phyloP scores from a whole-genome alignment of 1,140 invertebrate species.

The Trichogramma pretiosum region DNA sequence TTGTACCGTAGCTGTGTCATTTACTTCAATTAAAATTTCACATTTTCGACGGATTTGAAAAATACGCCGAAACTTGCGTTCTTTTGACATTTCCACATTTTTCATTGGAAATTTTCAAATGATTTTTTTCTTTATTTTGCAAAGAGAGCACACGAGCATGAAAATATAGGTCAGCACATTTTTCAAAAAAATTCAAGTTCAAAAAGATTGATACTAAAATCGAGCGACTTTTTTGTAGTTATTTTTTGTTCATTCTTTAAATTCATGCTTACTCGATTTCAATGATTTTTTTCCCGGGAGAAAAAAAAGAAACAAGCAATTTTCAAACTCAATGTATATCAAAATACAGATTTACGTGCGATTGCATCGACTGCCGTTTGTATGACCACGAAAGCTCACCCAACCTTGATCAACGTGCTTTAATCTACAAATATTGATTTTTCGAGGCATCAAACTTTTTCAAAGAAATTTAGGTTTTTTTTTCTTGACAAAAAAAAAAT shows the following conservation, averaged over 20 bases:
- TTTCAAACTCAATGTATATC: slow-evolving; percentile 11
- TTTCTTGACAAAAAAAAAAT: not conserved
- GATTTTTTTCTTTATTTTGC: not conserved
- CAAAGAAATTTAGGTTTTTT: not conserved
- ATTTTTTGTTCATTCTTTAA: slow-evolving; percentile 1
- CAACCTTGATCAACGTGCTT: slow-evolving; percentile 12
- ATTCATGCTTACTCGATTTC: no score
- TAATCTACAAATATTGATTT: slow-evolving; percentile 14
- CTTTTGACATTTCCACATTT: no score
- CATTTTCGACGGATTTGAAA: no score
- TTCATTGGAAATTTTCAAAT: no score
- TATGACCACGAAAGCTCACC: slow-evolving; percentile 12
- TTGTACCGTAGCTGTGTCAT: no score
- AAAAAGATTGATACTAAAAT: not conserved
- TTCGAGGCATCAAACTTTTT: not conserved
- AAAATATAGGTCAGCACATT: slow-evolving; percentile 3
- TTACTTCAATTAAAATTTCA: no score
- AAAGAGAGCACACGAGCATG: no score
- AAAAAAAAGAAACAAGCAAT: slow-evolving; percentile 10
- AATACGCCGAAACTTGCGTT: no score
- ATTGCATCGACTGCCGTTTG: slow-evolving; percentile 5
- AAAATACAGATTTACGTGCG: slow-evolving; percentile 12
- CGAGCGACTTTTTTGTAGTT: not conserved
- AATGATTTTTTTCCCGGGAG: no score
- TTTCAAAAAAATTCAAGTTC: not conserved